phyloP scores from a whole-genome alignment of 2,888 invertebrate species.

The Andrena minutula region DNA sequence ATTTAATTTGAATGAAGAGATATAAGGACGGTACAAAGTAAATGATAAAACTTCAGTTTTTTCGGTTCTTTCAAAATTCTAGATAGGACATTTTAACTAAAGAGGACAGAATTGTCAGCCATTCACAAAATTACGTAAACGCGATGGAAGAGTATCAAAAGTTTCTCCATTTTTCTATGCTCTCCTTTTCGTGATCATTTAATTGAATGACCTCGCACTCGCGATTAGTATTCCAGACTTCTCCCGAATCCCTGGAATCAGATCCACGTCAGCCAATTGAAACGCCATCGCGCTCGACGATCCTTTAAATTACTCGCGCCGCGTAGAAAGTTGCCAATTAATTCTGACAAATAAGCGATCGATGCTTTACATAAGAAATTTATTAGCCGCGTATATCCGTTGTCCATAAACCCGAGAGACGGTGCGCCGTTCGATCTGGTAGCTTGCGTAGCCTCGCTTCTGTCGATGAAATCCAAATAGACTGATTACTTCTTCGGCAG shows the following conservation, averaged over 20 bases:
- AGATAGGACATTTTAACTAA: too few relatives aligned
- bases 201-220: slow-evolving; percentile 14
- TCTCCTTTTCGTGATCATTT: too few relatives aligned
- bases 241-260: slow-evolving; percentile 1
- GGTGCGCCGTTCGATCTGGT: not conserved
- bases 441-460: slow-evolving; percentile 3
- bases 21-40: too few relatives aligned
- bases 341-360: slow-evolving; percentile 57
- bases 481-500: slow-evolving; percentile 23
- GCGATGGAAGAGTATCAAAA: not conserved
- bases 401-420: slow-evolving; percentile 20
- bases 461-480: slow-evolving; percentile 21
- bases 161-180: not conserved
- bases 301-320: slow-evolving; percentile 43
- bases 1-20: too few relatives aligned
- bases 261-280: slow-evolving; percentile 39
- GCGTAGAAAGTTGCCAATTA: slow-evolving; percentile 59
- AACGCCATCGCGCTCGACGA: slow-evolving; percentile 29
- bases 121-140: not conserved
- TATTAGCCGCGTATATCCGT: slow-evolving; percentile 32
- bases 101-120: not conserved
- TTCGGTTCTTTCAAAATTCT: too few relatives aligned
- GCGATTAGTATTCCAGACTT: slow-evolving; percentile 14
- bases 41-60: too few relatives aligned
- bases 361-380: slow-evolving; percentile 37